Conservation (phyloP, 2,113 vertebrate species). For the Syngnathus typhle region DNA sequence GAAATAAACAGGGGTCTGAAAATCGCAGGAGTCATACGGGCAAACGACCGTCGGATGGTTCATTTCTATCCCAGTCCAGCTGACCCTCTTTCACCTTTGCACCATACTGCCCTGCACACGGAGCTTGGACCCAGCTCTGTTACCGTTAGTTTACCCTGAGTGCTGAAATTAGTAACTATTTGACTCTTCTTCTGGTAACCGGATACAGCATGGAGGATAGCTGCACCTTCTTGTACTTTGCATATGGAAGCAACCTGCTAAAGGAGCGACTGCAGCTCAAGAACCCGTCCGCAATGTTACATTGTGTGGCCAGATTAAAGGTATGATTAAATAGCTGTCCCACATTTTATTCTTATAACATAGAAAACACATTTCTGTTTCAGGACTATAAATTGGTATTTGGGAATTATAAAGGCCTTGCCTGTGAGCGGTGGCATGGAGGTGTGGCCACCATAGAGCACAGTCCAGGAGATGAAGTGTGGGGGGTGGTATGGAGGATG, state of each 20-base stretch:
- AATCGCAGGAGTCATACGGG: too few species aligned
- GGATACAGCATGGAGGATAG: constrained; percentile 32
- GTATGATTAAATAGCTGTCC: constrained; percentile 22
- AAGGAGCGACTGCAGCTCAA: constrained; percentile 68
- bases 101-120: constrained; percentile 13
- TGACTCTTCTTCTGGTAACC: constrained; percentile 6
- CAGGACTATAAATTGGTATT: constrained; percentile 87
- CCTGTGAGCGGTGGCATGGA: constrained; percentile 81
- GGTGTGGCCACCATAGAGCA: constrained; percentile 82
- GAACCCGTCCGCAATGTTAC: constrained; percentile 62
- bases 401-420: constrained; percentile 75
- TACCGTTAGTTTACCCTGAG: background rate
- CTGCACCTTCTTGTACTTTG: constrained; percentile 67
- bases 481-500: constrained; percentile 89
- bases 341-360: background rate
- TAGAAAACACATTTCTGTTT: background rate
- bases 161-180: background rate
- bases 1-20: too few species aligned
- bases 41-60: too few species aligned
- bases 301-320: constrained; percentile 63
- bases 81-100: constrained; percentile 16
- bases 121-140: constrained; percentile 13
- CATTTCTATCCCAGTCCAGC: constrained; percentile 23
- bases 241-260: constrained; percentile 69
- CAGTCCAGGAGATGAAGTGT: constrained; percentile 82